Evolutionary conservation across 2,797 vertebrate genomes (phyloP).

Genomic region (Taeniopygia guttata): DNA sequence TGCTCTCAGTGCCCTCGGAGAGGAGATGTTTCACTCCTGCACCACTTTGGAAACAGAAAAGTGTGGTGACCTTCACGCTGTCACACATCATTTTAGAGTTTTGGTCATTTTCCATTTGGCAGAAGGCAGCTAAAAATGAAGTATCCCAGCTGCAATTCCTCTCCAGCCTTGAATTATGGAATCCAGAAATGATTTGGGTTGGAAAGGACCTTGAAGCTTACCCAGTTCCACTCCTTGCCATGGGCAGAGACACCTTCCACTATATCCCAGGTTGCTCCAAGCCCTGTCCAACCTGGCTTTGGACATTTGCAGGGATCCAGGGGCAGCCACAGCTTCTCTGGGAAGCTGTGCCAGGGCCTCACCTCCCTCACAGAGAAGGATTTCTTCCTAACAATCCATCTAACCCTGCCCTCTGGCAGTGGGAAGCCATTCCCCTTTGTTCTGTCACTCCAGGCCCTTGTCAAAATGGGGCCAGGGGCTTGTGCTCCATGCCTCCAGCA

Average conservation of each 20-base stretch:
- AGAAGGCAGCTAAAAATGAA: background rate
- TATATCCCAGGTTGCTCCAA: accelerated
- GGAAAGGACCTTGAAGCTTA: background rate
- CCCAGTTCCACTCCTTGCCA: background rate
- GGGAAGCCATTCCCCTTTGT: background rate
- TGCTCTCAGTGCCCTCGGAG: background rate
- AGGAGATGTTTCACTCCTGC: accelerated
- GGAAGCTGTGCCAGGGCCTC: background rate
- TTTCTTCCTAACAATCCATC: background rate
- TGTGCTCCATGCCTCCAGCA: background rate
- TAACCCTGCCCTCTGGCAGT: background rate
- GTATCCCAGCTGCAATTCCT: background rate
- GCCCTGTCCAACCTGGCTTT: accelerated
- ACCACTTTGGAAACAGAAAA: background rate
- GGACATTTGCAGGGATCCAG: background rate
- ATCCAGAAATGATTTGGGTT: background rate
- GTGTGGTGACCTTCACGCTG: accelerated
- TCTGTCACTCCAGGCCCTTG: background rate
- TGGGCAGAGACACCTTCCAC: background rate
- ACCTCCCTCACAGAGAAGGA: accelerated
- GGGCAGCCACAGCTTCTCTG: background rate
- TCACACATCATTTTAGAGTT: accelerated
- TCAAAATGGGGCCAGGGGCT: background rate
- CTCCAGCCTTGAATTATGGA: background rate
- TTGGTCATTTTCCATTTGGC: background rate